Conservation (phyloP, 2,113 vertebrate genomes). For the Tyto alba region DNA sequence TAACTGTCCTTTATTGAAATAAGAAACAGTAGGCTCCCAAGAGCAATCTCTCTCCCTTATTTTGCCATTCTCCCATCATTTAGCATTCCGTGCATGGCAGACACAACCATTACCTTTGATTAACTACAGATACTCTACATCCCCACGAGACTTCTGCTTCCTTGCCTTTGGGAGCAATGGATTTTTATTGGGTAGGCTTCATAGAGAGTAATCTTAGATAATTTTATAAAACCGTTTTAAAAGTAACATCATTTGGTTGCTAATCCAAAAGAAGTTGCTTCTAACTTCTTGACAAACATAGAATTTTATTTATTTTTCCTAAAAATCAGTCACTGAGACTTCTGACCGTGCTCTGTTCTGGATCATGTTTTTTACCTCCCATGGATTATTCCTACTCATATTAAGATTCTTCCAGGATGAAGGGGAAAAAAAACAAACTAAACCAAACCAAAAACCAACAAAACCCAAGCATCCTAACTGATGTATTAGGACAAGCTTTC, state of each 20-base stretch:
- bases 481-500: not conserved
- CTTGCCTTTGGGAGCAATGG: not conserved
- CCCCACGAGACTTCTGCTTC: not conserved
- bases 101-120: constrained; percentile 8
- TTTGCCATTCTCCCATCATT: not conserved
- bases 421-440: not conserved
- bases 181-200: not conserved
- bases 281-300: not conserved
- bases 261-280: not conserved
- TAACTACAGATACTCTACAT: not conserved
- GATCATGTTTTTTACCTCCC: not conserved
- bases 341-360: not conserved
- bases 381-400: not conserved
- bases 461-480: not conserved
- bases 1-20: not conserved
- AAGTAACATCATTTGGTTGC: not conserved
- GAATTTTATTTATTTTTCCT: not conserved
- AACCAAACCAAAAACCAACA: no score
- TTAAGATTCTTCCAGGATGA: not conserved
- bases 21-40: constrained; percentile 8
- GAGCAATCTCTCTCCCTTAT: not conserved
- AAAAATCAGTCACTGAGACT: not conserved
- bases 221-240: not conserved
- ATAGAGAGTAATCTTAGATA: not conserved
- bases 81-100: not conserved